A percentile compares a stretch with the other conserved stretches of the same genome.
Conservation (phyloP, 2,888 invertebrate genomes). For the Drosophila flavopinicola region DNA sequence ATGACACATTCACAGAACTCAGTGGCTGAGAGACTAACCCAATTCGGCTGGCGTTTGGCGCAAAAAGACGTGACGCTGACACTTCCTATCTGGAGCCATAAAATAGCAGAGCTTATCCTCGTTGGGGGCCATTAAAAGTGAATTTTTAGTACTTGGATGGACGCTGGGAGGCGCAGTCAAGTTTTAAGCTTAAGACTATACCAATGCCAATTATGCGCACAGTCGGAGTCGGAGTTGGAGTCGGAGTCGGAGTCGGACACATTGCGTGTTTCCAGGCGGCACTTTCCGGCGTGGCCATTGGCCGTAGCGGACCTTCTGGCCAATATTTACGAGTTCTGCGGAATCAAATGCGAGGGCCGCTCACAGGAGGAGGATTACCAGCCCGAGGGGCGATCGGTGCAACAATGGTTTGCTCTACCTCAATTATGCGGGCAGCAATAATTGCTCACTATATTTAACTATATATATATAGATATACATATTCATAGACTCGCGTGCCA, state of each 20-base stretch:
- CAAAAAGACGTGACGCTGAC: conserved; percentile 76
- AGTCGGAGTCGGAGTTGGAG: no score
- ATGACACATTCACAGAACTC: conserved; percentile 3
- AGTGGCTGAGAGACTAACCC: conserved; percentile 3
- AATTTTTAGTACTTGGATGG: conserved; percentile 76
- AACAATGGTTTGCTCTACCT: conserved; percentile 22
- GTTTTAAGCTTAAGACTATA: no score
- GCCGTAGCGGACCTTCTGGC: conserved; percentile 37
- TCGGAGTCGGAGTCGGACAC: no score
- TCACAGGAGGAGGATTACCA: background rate
- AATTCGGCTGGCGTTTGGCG: conserved; percentile 16
- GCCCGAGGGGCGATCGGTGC: conserved; percentile 8
- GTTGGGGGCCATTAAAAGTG: conserved; percentile 77
- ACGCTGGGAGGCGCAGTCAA: conserved; percentile 28
- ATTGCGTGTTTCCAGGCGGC: conserved; percentile 35
- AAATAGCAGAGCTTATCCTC: conserved; percentile 79
- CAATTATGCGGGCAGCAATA: conserved; percentile 52
- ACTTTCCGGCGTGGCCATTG: conserved; percentile 19
- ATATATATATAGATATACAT: no score
- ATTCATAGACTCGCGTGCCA: background rate
- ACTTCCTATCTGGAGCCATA: conserved; percentile 82
- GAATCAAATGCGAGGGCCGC: conserved; percentile 27
- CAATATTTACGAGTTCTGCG: conserved; percentile 61
- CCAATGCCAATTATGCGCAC: conserved; percentile 67
- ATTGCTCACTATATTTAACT: no score